Percentiles rank a stretch among this genome's conserved stretches.
phyloP scores from a whole-genome alignment of 2,797 vertebrate genomes.

The Hippocampus kuda region DNA sequence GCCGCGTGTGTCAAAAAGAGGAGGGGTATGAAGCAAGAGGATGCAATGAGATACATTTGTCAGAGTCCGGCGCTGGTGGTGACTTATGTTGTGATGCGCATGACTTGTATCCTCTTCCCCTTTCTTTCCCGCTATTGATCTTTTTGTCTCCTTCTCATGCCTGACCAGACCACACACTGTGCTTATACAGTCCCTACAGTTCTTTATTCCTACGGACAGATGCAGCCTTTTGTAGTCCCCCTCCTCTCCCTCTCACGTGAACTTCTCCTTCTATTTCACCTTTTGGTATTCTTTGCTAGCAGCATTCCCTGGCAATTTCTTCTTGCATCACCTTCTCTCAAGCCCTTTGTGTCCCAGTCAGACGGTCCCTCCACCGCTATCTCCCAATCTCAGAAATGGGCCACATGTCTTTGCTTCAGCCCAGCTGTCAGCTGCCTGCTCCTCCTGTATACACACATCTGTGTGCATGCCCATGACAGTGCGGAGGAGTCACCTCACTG shows the following conservation, averaged over 20 bases:
- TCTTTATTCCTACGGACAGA: constrained; percentile 28
- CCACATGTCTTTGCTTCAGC: constrained; percentile 59
- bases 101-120: constrained; percentile 36
- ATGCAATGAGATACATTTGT: constrained; percentile 23
- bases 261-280: constrained; percentile 32
- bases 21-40: constrained; percentile 25
- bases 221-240: constrained; percentile 24
- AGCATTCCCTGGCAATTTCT: constrained; percentile 31
- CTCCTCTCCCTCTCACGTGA: constrained; percentile 29
- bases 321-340: constrained; percentile 41
- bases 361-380: constrained; percentile 36
- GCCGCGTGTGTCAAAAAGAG: constrained; percentile 9
- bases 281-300: constrained; percentile 34
- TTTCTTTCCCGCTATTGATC: constrained; percentile 48
- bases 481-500: constrained; percentile 56
- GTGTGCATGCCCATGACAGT: constrained; percentile 58
- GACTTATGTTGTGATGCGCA: constrained; percentile 41
- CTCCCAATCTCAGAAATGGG: constrained; percentile 46
- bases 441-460: constrained; percentile 61
- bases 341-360: constrained; percentile 38
- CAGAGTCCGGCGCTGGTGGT: constrained; percentile 33
- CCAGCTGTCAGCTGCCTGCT: constrained; percentile 71
- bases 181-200: constrained; percentile 37
- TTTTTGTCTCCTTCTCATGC: constrained; percentile 56
- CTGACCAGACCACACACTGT: constrained; percentile 42